Evolutionary conservation across 2,888 invertebrate species (phyloP).

Genomic region (Cordilura impudica): DNA sequence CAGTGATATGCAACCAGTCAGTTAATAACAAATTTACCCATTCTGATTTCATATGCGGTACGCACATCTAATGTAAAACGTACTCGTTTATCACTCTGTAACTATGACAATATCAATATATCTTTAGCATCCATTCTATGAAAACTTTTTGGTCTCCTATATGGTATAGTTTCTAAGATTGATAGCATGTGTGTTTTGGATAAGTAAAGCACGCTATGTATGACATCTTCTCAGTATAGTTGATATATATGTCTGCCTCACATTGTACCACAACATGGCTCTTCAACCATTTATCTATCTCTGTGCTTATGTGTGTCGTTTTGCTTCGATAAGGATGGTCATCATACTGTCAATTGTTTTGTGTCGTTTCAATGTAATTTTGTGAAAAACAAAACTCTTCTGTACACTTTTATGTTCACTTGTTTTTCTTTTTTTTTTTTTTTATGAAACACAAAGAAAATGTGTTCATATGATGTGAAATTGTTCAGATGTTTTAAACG

Average conservation of each 20-base stretch:
- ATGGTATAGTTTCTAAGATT: constrained; percentile 41
- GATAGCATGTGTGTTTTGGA: constrained; percentile 33
- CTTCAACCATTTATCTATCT: not conserved
- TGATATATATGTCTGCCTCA: not conserved
- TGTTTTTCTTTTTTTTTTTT: not conserved
- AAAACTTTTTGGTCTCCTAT: not conserved
- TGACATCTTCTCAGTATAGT: constrained; percentile 13
- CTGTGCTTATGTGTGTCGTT: not conserved
- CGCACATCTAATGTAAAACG: not conserved
- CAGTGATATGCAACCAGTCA: not conserved
- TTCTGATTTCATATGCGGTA: not conserved
- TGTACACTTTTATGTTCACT: not conserved
- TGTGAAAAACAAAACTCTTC: not conserved
- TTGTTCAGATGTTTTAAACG: constrained; percentile 30
- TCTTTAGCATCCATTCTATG: constrained; percentile 1
- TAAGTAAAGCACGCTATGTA: too few species aligned
- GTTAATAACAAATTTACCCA: not conserved
- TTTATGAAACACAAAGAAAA: not conserved
- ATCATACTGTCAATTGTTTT: constrained; percentile 24
- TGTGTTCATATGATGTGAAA: constrained; percentile 9
- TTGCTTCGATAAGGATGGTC: not conserved
- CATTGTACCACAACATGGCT: not conserved
- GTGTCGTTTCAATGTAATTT: not conserved
- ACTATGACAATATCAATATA: constrained; percentile 23
- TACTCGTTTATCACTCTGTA: constrained; percentile 12